Evolutionary conservation across 2,888 invertebrate genomes (phyloP).

Genomic region (Tenodera sinensis): DNA sequence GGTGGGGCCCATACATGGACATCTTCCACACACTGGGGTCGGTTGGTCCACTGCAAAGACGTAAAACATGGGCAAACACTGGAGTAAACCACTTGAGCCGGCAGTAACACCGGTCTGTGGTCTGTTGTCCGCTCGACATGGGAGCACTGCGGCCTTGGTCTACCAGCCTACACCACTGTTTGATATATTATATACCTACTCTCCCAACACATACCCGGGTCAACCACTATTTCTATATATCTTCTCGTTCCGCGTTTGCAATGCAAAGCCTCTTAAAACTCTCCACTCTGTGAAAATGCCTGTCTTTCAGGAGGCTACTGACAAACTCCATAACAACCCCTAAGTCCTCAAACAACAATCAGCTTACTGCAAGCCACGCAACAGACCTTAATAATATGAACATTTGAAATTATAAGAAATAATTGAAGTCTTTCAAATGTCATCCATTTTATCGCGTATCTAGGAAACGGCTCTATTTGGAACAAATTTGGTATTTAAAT

Average conservation of each 20-base stretch:
- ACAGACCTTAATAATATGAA: too few relatives aligned
- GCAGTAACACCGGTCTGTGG: not conserved
- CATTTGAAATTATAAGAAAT: too few relatives aligned
- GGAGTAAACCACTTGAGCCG: not conserved
- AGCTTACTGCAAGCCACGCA: too few relatives aligned
- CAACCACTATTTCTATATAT: not conserved
- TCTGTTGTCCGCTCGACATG: not conserved
- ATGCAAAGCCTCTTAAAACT: too few relatives aligned
- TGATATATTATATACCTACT: not conserved
- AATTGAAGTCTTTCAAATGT: too few relatives aligned
- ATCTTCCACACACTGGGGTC: not conserved
- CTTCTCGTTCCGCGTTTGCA: not conserved
- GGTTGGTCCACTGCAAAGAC: not conserved
- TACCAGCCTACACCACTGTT: not conserved
- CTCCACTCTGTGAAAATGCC: too few relatives aligned
- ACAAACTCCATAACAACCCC: too few relatives aligned
- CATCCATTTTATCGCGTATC: too few relatives aligned
- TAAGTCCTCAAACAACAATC: too few relatives aligned
- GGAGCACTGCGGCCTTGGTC: not conserved
- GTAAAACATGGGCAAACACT: not conserved
- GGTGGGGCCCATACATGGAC: not conserved
- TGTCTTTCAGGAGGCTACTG: too few relatives aligned
- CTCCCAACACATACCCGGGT: not conserved
- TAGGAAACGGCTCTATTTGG: too few relatives aligned
- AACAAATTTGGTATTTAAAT: too few relatives aligned